Conservation (phyloP, 2,888 invertebrate genomes). For the Melanargia galathea region DNA sequence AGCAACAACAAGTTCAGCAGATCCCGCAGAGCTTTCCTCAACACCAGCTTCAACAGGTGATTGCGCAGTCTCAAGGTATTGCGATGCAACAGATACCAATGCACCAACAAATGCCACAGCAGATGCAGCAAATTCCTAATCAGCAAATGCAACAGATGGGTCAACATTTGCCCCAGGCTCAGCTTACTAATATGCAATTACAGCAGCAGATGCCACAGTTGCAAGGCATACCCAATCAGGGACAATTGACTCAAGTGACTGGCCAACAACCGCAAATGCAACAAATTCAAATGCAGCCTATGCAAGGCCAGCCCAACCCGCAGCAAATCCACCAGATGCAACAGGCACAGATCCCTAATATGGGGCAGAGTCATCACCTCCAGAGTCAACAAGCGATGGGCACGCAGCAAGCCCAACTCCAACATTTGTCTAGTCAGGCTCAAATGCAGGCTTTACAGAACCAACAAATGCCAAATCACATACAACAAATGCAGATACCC, state of each 20-base stretch:
- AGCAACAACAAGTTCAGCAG: conserved; percentile 77
- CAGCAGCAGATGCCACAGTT: conserved; percentile 79
- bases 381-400: conserved; percentile 74
- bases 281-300: conserved; percentile 79
- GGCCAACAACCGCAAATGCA: conserved; percentile 78
- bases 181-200: conserved; percentile 77
- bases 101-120: conserved; percentile 79
- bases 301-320: conserved; percentile 72
- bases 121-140: conserved; percentile 79
- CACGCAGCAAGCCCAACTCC: conserved; percentile 76
- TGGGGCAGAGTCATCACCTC: conserved; percentile 74
- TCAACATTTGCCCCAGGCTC: conserved; percentile 74
- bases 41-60: conserved; percentile 78
- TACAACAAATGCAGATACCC: conserved; percentile 80
- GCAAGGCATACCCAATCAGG: conserved; percentile 75
- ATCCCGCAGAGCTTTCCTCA: conserved; percentile 81
- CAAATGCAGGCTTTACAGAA: conserved; percentile 79
- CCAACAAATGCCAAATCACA: conserved; percentile 81
- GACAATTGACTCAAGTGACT: conserved; percentile 73
- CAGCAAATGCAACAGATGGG: conserved; percentile 80
- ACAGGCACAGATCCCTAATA: conserved; percentile 75
- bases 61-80: conserved; percentile 76
- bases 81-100: conserved; percentile 80
- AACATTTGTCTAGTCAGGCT: conserved; percentile 76
- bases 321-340: conserved; percentile 79